Evolutionary conservation across 2,888 invertebrate genomes (phyloP).

Genomic region (Diadegma fenestrale): DNA sequence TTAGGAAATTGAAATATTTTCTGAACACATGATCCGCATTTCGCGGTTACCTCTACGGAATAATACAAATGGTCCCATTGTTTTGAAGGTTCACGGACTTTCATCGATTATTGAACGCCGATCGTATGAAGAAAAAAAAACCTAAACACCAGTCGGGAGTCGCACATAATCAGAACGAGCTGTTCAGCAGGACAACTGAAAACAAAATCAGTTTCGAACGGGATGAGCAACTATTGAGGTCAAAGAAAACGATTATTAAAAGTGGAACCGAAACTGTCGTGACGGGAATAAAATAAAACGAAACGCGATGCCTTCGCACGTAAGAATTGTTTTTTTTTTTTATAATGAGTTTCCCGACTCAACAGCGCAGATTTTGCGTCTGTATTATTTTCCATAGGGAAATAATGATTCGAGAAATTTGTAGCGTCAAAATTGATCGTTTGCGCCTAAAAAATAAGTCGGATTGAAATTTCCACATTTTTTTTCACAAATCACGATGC

Average conservation of each 20-base stretch:
- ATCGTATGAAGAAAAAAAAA: conserved; percentile 1
- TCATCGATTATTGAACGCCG: background rate
- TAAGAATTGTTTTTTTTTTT: background rate
- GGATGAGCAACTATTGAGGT: background rate
- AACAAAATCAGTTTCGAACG: background rate
- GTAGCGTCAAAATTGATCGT: background rate
- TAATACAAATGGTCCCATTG: background rate
- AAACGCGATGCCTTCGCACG: conserved; percentile 9
- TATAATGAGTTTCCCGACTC: background rate
- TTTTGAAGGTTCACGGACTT: background rate
- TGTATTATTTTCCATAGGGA: background rate
- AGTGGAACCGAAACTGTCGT: background rate
- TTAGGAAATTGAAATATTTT: background rate
- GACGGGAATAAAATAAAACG: background rate
- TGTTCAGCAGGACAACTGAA: background rate
- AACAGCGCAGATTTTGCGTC: background rate
- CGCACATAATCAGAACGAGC: background rate
- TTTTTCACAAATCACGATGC: background rate
- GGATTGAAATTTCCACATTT: background rate
- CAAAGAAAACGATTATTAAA: background rate
- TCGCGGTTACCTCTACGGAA: background rate
- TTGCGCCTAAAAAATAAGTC: background rate
- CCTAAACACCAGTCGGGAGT: background rate
- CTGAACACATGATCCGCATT: background rate
- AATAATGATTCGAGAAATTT: background rate